Base-by-base conservation (phyloP, 2,888 invertebrate genomes). In the Litoditis marina region DNA sequence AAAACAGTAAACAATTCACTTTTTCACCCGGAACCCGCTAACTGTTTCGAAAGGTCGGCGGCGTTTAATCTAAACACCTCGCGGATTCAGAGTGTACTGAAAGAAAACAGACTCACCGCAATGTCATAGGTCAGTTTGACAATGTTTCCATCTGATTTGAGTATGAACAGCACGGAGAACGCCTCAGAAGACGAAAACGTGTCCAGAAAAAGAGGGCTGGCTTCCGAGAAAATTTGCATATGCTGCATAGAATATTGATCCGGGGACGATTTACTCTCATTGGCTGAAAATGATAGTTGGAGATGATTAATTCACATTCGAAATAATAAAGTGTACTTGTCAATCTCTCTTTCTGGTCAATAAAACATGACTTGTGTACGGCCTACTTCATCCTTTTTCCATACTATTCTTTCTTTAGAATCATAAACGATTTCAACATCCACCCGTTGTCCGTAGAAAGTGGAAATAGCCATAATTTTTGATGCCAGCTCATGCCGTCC, bases 141-240 rank as follows among this genome's bases (percentile, higher is more conserved):
- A 2, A 62, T 30, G 28, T 50, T 50, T 11, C 57, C 57, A 36
- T 57, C 57, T 16, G 25, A 30, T 28, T 42, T 28, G 16, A 39
- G 25, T 13, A 62, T 2, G 19, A 57, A 44, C 27, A 62, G 57
- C 22, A 51, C 46, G n/a, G 39, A 34, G 8, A 13, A 31, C 11
- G 25, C 22, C 2, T 60, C 65, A 4, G 42, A 59, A 1, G 57
- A 46, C n/a, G 42, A 46, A 27, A 28, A 47, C 0, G 22, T 27
- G 42, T 71, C 63, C 28, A 36, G 34, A 34, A 61, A 67, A 25
- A 69, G 42, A 1, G 36, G 56, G 32, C 63, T 63, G 2, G 65
- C 63, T n/a, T 63, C 54, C 1, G 67, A 44, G 28, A 71, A 69
- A 19, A 69, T 61, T 57, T 63, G 60, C 50, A 67, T 58, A 28